Evolutionary conservation across 2,113 vertebrate species (phyloP).

Genomic region (Petrocephalus microphthalmus): DNA sequence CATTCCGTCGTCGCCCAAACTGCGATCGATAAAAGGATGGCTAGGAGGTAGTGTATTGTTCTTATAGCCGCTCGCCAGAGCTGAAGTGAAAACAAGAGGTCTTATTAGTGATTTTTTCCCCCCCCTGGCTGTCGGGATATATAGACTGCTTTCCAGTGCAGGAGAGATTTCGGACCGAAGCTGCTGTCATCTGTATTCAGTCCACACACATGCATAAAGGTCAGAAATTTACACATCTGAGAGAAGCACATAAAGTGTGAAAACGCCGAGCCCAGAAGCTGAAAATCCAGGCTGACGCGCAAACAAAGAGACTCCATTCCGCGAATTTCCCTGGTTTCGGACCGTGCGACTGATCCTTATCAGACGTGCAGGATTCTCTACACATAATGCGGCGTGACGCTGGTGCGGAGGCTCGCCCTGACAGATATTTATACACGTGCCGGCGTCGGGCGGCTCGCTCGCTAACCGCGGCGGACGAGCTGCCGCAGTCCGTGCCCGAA

Average conservation of each 20-base stretch:
- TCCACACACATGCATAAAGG: not conserved
- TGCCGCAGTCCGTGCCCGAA: not conserved
- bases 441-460: not conserved
- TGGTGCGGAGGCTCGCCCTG: not conserved
- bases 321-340: not conserved
- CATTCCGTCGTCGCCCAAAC: not conserved
- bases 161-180: not conserved
- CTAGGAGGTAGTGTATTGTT: not conserved
- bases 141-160: not conserved
- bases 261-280: not conserved
- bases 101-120: not conserved
- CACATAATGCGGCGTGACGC: not conserved
- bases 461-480: not conserved
- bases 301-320: not conserved
- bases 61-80: not conserved
- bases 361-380: not conserved
- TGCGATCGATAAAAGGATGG: not conserved
- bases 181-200: not conserved
- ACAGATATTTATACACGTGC: not conserved
- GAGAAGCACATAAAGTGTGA: not conserved
- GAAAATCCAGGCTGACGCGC: not conserved
- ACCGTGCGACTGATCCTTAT: not conserved
- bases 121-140: not conserved
- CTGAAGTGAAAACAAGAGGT: not conserved
- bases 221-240: conserved; percentile 8